Base-by-base conservation (phyloP, 2,797 vertebrate species). In the Mastacembelus armatus region DNA sequence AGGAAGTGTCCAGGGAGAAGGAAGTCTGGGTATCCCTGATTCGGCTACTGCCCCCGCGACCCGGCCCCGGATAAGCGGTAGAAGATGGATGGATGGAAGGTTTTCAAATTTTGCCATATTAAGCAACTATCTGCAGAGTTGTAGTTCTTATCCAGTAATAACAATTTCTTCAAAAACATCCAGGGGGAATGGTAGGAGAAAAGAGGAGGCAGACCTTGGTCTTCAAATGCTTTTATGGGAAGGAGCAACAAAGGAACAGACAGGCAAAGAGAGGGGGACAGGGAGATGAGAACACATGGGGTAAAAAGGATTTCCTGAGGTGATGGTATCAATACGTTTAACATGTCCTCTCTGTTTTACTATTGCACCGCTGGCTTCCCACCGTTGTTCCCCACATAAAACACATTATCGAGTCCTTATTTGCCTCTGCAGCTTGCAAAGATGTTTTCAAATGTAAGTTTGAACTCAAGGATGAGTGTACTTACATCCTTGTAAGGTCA, bases 221-320 rank as follows among this genome's bases (percentile, higher is more conserved):
- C 30, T 71, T 71, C 48, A 51, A 68, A 62, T 7, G 19, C 44
- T 50, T 75, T 33, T 35, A 60, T 69, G 50, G 48, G 62, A 71
- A 55, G 26, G 21, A 38, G 45, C 19, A 18, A 79, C 27, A 27
- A 11, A 22, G 24, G n/a, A 61, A 18, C 19, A 75, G 36, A 63
- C 16, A 70, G 35, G 30, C 22, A 52, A 36, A 78, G 26, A 48
- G 19, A 56, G 19, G 36, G 16, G 77, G 42, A 75, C 45, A n/a
- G 63, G 54, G 66, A 82, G 66, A 85, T 81, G 84, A 85, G 85
- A 83, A 79, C 80, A 85, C 66, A 74, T 66, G 63, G 77, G 73
- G 83, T 88, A 60, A 79, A n/a, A 84, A 87, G 89, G 88, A 93
- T 92, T 93, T 93, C 92, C 93, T 92, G 90, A 84, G 78, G 77